These are phyloP conservation scores for Alectura lathami DNA, from an alignment of 2,113 vertebrate species.

Conservation along the genomic window DNA sequence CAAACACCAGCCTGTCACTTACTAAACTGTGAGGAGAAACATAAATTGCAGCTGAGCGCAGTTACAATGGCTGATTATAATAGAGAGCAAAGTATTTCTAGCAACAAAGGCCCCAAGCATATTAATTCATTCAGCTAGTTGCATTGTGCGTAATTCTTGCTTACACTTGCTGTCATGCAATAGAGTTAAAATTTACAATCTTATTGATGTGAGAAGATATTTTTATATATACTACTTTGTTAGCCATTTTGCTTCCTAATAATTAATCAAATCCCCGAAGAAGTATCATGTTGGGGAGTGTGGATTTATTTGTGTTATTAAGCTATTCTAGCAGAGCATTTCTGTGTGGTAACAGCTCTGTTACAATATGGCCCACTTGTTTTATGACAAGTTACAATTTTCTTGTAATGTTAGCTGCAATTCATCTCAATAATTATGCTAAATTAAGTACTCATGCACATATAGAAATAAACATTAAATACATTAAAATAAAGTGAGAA, in stretches of 20 bases:
- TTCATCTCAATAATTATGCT: constrained; percentile 81
- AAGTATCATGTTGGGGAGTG: constrained; percentile 57
- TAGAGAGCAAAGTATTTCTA: constrained; percentile 68
- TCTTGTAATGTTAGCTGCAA: constrained; percentile 78
- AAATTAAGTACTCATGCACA: constrained; percentile 76
- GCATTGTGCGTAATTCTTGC: constrained; percentile 76
- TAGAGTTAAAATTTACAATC: constrained; percentile 74
- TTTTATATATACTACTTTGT: constrained; percentile 77
- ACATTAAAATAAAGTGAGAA: constrained; percentile 65
- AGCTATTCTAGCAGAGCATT: constrained; percentile 65
- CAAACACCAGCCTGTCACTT: background rate
- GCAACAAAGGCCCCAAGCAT: constrained; percentile 59
- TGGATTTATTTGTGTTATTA: constrained; percentile 73
- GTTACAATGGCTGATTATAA: constrained; percentile 60
- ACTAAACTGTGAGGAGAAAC: constrained; percentile 53
- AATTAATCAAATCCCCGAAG: constrained; percentile 77
- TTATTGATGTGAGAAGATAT: constrained; percentile 74
- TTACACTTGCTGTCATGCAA: constrained; percentile 74
- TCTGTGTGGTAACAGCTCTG: constrained; percentile 63
- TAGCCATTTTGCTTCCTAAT: constrained; percentile 77
- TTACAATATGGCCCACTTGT: constrained; percentile 73
- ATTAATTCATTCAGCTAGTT: constrained; percentile 70
- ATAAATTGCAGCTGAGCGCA: constrained; percentile 49
- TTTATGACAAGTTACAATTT: constrained; percentile 84
- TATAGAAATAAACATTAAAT: constrained; percentile 79